Evolutionary conservation across 2,888 invertebrate species (phyloP).

Genomic region (Plagodis dolabraria): DNA sequence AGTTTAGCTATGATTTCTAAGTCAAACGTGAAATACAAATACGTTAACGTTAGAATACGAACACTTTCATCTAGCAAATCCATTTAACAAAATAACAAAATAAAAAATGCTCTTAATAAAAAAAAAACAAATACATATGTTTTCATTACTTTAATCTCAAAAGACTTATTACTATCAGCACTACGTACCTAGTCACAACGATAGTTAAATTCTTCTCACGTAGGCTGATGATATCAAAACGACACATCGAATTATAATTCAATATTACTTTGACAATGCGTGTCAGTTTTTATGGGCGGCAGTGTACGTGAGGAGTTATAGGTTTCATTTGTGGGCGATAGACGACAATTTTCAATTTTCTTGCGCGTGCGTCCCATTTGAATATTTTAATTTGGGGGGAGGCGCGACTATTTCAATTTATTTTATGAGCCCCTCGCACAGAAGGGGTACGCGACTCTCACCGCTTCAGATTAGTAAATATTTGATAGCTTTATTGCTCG

Average conservation of each 20-base stretch:
- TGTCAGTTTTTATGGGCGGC: slow-evolving; percentile 44
- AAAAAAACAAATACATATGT: too few relatives aligned
- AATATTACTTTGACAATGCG: slow-evolving; percentile 41
- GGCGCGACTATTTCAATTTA: slow-evolving; percentile 85
- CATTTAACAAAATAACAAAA: too few relatives aligned
- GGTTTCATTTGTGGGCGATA: slow-evolving; percentile 85
- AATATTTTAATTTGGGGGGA: slow-evolving; percentile 86
- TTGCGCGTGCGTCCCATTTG: slow-evolving; percentile 86
- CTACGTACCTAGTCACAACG: not conserved
- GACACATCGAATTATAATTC: slow-evolving; percentile 35
- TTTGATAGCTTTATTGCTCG: slow-evolving; percentile 84
- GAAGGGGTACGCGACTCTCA: slow-evolving; percentile 80
- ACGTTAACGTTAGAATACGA: too few relatives aligned
- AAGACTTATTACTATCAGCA: not conserved
- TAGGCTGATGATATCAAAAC: slow-evolving; percentile 29
- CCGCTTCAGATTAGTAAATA: slow-evolving; percentile 84
- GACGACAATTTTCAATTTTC: slow-evolving; percentile 86
- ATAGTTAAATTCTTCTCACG: slow-evolving; percentile 28
- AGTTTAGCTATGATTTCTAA: not conserved
- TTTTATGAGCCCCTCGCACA: slow-evolving; percentile 81
- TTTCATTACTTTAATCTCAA: too few relatives aligned
- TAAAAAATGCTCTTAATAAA: too few relatives aligned
- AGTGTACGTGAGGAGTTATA: slow-evolving; percentile 81
- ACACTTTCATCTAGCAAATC: too few relatives aligned
- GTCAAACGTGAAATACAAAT: not conserved